Percentiles rank a stretch among this genome's conserved stretches.
These are phyloP conservation scores for Neuroscelio doddi DNA, from an alignment of 2,888 invertebrate genomes.

Conservation along the genomic window DNA sequence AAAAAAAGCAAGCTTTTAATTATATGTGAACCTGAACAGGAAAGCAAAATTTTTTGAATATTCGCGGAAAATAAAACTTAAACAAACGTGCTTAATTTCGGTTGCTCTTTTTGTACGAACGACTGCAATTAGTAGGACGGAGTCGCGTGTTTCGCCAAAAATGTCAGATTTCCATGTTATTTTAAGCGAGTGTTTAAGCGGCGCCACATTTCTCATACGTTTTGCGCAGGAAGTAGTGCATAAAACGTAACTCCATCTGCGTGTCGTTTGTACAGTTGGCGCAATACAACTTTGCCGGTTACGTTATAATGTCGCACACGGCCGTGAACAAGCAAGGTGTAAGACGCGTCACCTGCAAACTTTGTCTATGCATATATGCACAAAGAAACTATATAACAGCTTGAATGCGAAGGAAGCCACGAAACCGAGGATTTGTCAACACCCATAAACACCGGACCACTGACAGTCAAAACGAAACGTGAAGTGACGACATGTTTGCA, in stretches of 20 bases:
- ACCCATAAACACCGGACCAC: no score
- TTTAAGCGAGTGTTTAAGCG: conserved; percentile 7
- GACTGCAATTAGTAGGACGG: no score
- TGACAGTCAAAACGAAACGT: background rate
- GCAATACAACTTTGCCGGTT: conserved; percentile 9
- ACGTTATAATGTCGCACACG: conserved; percentile 16
- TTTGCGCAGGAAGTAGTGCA: conserved; percentile 23
- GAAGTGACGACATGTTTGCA: background rate
- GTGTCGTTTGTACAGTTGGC: conserved; percentile 8
- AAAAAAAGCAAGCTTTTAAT: no score
- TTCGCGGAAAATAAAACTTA: no score
- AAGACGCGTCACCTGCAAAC: conserved; percentile 5
- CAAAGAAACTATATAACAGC: no score
- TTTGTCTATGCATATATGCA: background rate
- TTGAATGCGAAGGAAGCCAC: conserved; percentile 5
- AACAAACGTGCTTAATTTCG: no score
- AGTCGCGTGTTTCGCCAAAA: no score
- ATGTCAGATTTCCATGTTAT: no score
- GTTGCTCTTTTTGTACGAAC: no score
- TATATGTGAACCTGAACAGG: no score
- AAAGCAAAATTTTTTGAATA: no score
- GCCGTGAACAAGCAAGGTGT: conserved; percentile 12
- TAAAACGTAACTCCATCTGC: conserved; percentile 29
- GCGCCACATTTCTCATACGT: background rate
- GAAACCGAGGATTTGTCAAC: conserved; percentile 5